These are phyloP conservation scores for Globodera rostochiensis DNA, from an alignment of 1,140 invertebrate species.

Conservation along the genomic window DNA sequence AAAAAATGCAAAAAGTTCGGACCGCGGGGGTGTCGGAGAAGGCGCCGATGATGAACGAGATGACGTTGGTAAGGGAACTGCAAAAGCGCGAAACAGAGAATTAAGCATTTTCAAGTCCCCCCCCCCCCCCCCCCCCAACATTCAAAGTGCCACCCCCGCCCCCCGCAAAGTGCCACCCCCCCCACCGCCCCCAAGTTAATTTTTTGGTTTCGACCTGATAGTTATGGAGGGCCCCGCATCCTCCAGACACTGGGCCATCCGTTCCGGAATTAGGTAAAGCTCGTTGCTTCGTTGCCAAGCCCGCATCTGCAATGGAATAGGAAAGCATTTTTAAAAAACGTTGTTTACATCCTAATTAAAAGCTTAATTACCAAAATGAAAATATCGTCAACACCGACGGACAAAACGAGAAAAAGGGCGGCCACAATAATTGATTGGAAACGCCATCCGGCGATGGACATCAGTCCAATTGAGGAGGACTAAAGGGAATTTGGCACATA, in stretches of 20 bases:
- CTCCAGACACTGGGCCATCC: conserved; percentile 83
- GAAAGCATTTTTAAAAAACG: neutral
- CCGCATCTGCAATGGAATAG: conserved; percentile 67
- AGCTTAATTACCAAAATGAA: conserved; percentile 71
- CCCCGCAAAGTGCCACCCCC: no score
- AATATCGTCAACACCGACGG: conserved; percentile 63
- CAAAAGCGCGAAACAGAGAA: conserved; percentile 24
- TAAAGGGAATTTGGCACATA: neutral
- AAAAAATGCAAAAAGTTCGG: conserved; percentile 84
- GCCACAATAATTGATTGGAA: conserved; percentile 63
- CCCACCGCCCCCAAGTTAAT: no score
- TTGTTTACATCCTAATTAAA: neutral
- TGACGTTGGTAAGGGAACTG: conserved; percentile 82
- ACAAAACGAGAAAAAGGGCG: conserved; percentile 62
- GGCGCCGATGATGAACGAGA: conserved; percentile 93
- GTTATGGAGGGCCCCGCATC: conserved; percentile 94
- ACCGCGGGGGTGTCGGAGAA: conserved; percentile 84
- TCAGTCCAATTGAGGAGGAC: conserved; percentile 55
- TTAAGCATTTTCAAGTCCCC: neutral
- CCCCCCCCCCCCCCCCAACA: no score
- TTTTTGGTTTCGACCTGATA: conserved; percentile 74
- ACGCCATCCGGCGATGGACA: conserved; percentile 45
- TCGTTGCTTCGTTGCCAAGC: conserved; percentile 74
- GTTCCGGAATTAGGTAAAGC: conserved; percentile 76
- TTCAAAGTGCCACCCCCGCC: no score